Evolutionary conservation across 2,888 invertebrate species (phyloP).

Genomic region (Thumatha senex): DNA sequence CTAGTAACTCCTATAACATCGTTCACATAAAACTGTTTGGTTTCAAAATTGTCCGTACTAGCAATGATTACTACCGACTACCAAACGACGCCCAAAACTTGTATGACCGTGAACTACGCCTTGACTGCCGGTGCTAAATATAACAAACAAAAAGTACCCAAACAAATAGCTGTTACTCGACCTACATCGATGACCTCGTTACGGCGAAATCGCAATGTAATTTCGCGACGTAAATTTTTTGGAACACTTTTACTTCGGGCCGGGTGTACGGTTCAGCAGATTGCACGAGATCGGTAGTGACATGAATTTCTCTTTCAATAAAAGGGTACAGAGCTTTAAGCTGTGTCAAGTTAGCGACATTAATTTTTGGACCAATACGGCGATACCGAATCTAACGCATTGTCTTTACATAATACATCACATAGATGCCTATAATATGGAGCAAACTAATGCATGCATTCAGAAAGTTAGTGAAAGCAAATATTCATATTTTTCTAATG

Average conservation of each 20-base stretch:
- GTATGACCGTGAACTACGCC: constrained; percentile 64
- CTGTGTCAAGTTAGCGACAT: constrained; percentile 37
- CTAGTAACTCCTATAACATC: no score
- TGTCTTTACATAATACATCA: constrained; percentile 34
- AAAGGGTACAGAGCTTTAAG: constrained; percentile 50
- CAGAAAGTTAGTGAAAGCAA: constrained; percentile 15
- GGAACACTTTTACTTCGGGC: constrained; percentile 82
- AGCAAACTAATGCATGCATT: constrained; percentile 12
- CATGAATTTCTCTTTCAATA: constrained; percentile 82
- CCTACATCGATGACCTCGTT: constrained; percentile 78
- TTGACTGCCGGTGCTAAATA: constrained; percentile 55
- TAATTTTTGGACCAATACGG: constrained; percentile 30
- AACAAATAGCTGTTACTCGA: constrained; percentile 78
- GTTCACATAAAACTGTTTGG: no score
- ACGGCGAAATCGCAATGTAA: constrained; percentile 82
- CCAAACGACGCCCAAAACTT: constrained; percentile 35
- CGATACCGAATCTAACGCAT: constrained; percentile 35
- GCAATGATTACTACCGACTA: no score
- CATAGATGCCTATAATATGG: constrained; percentile 22
- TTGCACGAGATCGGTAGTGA: constrained; percentile 68
- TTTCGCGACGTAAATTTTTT: constrained; percentile 80
- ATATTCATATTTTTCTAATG: constrained; percentile 26
- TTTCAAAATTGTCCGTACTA: no score
- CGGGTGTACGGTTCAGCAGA: constrained; percentile 60
- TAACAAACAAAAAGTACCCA: constrained; percentile 64